Conservation (phyloP, 2,113 vertebrate genomes). For the Charadrius vociferus region DNA sequence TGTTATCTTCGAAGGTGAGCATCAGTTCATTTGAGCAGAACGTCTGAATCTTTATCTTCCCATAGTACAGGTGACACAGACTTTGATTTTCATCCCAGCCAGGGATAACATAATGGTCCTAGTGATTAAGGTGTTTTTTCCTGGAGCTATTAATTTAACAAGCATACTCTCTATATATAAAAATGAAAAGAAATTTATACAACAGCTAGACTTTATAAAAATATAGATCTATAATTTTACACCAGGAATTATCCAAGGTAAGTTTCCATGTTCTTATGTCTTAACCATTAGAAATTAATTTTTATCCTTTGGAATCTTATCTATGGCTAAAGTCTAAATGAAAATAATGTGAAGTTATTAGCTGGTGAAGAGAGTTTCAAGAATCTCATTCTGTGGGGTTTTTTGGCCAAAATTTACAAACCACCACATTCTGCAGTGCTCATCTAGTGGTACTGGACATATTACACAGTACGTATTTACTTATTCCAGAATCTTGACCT, state of each 20-base stretch:
- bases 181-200: conserved; percentile 59
- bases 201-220: conserved; percentile 67
- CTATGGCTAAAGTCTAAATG: not conserved
- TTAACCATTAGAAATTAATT: conserved; percentile 17
- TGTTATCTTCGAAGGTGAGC: not conserved
- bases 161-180: conserved; percentile 40
- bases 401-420: not conserved
- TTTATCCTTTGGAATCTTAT: not conserved
- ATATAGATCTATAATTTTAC: conserved; percentile 64
- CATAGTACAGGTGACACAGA: not conserved
- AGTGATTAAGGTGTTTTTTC: not conserved
- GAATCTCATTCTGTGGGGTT: not conserved
- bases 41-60: conserved; percentile 1
- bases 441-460: not conserved
- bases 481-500: not conserved
- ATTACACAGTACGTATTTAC: not conserved
- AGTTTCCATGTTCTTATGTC: not conserved
- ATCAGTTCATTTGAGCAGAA: not conserved
- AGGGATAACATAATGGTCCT: not conserved
- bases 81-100: conserved; percentile 15
- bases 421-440: not conserved
- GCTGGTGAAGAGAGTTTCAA: not conserved
- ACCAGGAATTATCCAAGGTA: conserved; percentile 40
- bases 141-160: conserved; percentile 58
- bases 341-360: not conserved